A percentile compares a stretch with the other conserved stretches of the same genome.
Evolutionary conservation across 2,113 vertebrate genomes (phyloP).

Genomic region (Nestor notabilis): DNA sequence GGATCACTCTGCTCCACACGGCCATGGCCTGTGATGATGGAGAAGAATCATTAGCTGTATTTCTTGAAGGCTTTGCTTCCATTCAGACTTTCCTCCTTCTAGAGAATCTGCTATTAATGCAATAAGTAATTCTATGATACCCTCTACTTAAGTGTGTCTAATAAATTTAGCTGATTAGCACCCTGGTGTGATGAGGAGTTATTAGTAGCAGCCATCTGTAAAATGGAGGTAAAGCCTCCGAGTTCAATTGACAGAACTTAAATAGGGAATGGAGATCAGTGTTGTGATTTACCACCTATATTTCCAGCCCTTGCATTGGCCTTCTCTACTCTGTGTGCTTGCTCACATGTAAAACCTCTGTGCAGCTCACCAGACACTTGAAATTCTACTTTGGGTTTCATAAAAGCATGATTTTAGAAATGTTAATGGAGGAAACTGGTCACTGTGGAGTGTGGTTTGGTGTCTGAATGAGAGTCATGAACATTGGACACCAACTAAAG

Average conservation of each 20-base stretch:
- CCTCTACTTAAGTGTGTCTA: neutral
- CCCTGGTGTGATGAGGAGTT: neutral
- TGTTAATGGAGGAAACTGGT: neutral
- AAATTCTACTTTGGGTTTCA: neutral
- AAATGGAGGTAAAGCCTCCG: neutral
- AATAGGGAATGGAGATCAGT: neutral
- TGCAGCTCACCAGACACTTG: neutral
- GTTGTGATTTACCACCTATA: neutral
- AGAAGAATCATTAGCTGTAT: neutral
- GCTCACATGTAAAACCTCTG: neutral
- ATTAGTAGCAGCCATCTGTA: neutral
- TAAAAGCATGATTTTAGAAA: neutral
- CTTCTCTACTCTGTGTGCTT: rapidly evolving
- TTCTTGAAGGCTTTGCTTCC: neutral
- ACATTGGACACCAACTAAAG: rapidly evolving
- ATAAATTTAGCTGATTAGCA: neutral
- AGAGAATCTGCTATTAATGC: neutral
- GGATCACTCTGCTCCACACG: neutral
- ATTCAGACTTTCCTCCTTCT: neutral
- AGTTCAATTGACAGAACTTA: neutral
- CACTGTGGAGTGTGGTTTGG: neutral
- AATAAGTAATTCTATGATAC: neutral
- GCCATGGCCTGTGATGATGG: neutral
- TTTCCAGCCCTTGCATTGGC: neutral
- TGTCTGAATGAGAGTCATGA: neutral